A percentile compares a stretch with the other conserved stretches of the same genome.
Evolutionary conservation across 2,888 invertebrate genomes (phyloP).

Genomic region (Melipona bicolor): DNA sequence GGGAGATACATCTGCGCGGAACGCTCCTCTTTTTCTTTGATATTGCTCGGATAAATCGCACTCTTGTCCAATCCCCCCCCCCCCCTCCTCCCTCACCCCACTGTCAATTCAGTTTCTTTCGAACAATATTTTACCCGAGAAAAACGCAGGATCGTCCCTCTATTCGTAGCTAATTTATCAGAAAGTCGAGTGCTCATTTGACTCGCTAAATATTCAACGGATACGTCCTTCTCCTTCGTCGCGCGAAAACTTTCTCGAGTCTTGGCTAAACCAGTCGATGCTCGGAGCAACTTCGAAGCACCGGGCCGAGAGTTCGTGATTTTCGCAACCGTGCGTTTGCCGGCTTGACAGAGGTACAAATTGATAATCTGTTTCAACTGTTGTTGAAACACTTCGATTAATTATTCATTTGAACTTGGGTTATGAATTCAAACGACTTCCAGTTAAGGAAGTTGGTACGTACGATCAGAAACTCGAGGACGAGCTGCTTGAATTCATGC

Average conservation of each 20-base stretch:
- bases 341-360: background rate
- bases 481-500: background rate
- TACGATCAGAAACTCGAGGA: background rate
- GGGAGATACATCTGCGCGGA: slow-evolving; percentile 21
- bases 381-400: too few relatives aligned
- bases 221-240: background rate
- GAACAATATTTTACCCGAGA: background rate
- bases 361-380: background rate
- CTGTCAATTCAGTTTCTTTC: slow-evolving; percentile 8
- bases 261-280: background rate
- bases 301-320: too few relatives aligned
- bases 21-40: slow-evolving; percentile 5
- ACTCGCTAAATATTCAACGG: too few relatives aligned
- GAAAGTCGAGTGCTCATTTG: background rate
- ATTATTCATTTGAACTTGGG: background rate
- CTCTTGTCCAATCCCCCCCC: background rate
- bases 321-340: background rate
- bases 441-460: background rate
- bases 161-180: background rate
- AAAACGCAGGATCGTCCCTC: background rate
- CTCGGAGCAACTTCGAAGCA: background rate
- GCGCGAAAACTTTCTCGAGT: background rate
- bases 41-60: slow-evolving; percentile 8
- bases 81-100: background rate
- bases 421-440: background rate